A percentile compares a stretch with the other conserved stretches of the same genome.
phyloP scores from a whole-genome alignment of 1,140 invertebrate species.

The Halotydeus destructor region DNA sequence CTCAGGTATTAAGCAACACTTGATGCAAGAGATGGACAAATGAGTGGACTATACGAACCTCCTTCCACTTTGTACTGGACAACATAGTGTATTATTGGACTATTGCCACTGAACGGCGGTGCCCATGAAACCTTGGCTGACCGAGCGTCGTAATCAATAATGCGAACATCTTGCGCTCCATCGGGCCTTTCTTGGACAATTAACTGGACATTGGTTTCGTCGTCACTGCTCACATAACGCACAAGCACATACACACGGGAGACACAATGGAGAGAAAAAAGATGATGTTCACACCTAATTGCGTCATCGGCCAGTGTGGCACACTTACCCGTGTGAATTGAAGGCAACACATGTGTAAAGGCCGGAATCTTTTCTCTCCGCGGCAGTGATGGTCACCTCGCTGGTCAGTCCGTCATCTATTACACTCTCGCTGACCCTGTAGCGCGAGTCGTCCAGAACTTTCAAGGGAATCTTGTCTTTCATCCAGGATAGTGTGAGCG shows the following conservation, averaged over 20 bases:
- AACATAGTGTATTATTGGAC: conserved; percentile 27
- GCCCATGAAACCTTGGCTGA: conserved; percentile 25
- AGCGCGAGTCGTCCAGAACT: not conserved
- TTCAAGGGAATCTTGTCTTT: conserved; percentile 42
- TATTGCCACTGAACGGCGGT: conserved; percentile 30
- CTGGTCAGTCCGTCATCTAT: not conserved
- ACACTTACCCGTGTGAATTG: conserved; percentile 25
- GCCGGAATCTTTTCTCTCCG: conserved; percentile 24
- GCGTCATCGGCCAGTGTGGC: too few species aligned
- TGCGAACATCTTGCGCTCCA: not conserved
- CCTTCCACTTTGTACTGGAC: conserved; percentile 21
- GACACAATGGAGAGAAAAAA: too few species aligned
- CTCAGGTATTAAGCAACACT: too few species aligned
- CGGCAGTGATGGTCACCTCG: conserved; percentile 17
- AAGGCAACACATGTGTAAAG: conserved; percentile 25
- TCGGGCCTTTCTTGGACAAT: conserved; percentile 1
- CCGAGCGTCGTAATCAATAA: conserved; percentile 19
- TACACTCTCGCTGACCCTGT: too few species aligned
- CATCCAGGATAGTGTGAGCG: conserved; percentile 49
- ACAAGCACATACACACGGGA: too few species aligned
- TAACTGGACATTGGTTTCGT: conserved; percentile 1
- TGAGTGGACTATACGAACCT: conserved; percentile 15
- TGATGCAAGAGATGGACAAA: not conserved
- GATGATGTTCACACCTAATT: too few species aligned
- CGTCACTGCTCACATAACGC: too few species aligned